Base-by-base conservation (phyloP, 2,113 vertebrate genomes). In the Oxyruncus cristatus region DNA sequence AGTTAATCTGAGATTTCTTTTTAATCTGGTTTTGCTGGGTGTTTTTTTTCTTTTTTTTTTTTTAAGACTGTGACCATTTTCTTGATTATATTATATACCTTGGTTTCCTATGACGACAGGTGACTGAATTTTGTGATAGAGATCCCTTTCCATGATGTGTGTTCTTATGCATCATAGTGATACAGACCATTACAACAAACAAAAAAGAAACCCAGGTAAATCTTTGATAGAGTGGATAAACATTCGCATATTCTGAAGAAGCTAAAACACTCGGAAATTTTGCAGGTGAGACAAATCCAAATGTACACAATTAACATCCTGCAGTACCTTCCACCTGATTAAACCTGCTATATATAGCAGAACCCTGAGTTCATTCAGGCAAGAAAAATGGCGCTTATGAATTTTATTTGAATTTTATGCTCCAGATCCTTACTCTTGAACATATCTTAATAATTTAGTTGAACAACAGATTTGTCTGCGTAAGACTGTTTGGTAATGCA, bases 391-490 rank as follows among this genome's bases (percentile, higher is more conserved):
- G 15, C 0, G 0, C 20, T 92, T 89, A 87, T 22, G 42, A 87
- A 88, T 93, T 91, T 89, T 82, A 89, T 91, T 75, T 94, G 49
- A 81, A 56, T 92, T 94, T 95, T 96, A 81, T 88, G 71, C 81
- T 93, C 74, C 77, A 92, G 42, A 89, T 85, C 49, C 85, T 90
- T 70, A 68, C 12, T 85, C 58, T 82, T 78, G 20, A 87, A 72
- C 32, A n/a, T 67, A 85, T 59, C 84, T 87, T 95, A 91, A 81
- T 92, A 85, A 95, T 89, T 95, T 49, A 85, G 49, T 28, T 65
- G 65, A 85, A 92, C 78, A 96, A 90, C 90, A 92, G 53, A 61
- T 95, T 87, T 92, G 27, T 92, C 77, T 95, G 33, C 0, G 0
- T 41, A 47, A 72, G 32, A 72, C 32, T 91, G 27, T 80, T 93